A percentile compares a stretch with the other conserved stretches of the same genome.
Evolutionary conservation across 2,888 invertebrate species (phyloP).

Genomic region (Leptinotarsa tumamoca): DNA sequence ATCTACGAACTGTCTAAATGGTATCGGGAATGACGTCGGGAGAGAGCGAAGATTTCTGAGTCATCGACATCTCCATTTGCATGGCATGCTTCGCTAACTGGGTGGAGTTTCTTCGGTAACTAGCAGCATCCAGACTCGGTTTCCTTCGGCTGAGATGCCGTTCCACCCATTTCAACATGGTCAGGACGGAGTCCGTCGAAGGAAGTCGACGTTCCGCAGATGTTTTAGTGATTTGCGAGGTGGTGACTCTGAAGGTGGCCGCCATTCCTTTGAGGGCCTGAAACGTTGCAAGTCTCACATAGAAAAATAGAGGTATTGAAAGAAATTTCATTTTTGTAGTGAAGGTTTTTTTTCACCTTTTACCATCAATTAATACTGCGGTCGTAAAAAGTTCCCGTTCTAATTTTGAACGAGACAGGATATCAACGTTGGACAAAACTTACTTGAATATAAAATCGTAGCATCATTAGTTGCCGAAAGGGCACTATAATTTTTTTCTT

Average conservation of each 20-base stretch:
- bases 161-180: conserved; percentile 92
- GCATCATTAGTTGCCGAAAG: too few relatives aligned
- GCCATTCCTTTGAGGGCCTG: conserved; percentile 94
- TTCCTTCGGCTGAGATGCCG: conserved; percentile 84
- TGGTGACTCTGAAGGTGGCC: conserved; percentile 89
- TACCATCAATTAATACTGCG: too few relatives aligned
- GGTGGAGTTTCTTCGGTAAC: conserved; percentile 74
- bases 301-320: too few relatives aligned
- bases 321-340: too few relatives aligned
- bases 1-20: not conserved
- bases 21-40: not conserved
- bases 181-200: conserved; percentile 89
- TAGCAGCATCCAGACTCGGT: conserved; percentile 69
- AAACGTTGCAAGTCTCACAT: not conserved
- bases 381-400: too few relatives aligned
- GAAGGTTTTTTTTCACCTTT: too few relatives aligned
- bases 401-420: too few relatives aligned
- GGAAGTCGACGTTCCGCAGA: conserved; percentile 89
- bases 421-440: too few relatives aligned
- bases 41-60: conserved; percentile 10
- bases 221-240: conserved; percentile 86
- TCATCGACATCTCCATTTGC: conserved; percentile 73
- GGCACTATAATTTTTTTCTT: too few relatives aligned
- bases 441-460: too few relatives aligned
- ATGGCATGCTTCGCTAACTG: conserved; percentile 75